Conservation (phyloP, 2,888 invertebrate genomes). For the Drosophila algonquin region DNA sequence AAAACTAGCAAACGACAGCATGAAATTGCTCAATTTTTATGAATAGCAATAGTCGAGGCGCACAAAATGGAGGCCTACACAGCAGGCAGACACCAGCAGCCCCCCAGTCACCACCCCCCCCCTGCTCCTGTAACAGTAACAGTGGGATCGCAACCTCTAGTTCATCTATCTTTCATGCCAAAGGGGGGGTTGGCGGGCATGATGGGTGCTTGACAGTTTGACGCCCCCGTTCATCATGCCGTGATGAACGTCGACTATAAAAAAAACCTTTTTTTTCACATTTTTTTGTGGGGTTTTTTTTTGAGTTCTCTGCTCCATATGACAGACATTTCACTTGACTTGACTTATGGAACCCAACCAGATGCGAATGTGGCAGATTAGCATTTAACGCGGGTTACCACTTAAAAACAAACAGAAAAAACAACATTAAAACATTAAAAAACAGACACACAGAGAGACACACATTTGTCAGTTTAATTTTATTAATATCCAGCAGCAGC, state of each 20-base stretch:
- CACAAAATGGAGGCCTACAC: slow-evolving; percentile 49
- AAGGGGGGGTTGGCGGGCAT: neutral
- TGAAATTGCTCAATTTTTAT: slow-evolving; percentile 80
- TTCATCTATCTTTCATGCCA: slow-evolving; percentile 43
- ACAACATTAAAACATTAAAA: slow-evolving; percentile 1
- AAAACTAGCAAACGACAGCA: slow-evolving; percentile 77
- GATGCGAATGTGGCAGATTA: slow-evolving; percentile 41
- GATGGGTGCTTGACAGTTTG: slow-evolving; percentile 77
- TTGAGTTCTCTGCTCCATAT: slow-evolving; percentile 14
- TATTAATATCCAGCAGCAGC: slow-evolving; percentile 16
- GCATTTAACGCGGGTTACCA: slow-evolving; percentile 55
- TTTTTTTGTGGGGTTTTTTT: slow-evolving; percentile 21
- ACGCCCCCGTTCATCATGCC: slow-evolving; percentile 79
- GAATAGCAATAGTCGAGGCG: slow-evolving; percentile 70
- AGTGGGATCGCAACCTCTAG: slow-evolving; percentile 20
- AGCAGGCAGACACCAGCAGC: neutral
- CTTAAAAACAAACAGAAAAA: slow-evolving; percentile 7
- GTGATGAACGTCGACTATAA: slow-evolving; percentile 72
- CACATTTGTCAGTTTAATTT: slow-evolving; percentile 40
- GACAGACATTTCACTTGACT: slow-evolving; percentile 63
- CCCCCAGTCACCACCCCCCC: neutral
- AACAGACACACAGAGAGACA: neutral
- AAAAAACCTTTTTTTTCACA: slow-evolving; percentile 3
- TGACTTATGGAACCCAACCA: slow-evolving; percentile 47
- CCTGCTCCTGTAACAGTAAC: neutral